Evolutionary conservation across 2,888 invertebrate genomes (phyloP).

Genomic region (Uropetala carovei): DNA sequence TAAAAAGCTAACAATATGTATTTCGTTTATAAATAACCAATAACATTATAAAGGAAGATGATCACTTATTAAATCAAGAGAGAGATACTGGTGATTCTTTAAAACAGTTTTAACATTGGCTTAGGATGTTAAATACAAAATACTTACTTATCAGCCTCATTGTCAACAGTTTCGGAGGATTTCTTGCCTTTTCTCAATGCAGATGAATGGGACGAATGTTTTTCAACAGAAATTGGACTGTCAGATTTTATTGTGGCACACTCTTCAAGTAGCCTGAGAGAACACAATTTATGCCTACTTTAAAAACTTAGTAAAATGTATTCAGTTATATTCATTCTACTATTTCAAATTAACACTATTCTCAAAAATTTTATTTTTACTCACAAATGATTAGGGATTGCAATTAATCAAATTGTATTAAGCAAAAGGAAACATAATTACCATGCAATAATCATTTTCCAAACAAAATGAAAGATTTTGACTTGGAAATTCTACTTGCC

Average conservation of each 20-base stretch:
- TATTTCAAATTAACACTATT: background rate
- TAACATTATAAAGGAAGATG: background rate
- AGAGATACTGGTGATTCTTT: background rate
- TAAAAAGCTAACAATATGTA: no score
- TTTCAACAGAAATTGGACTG: background rate
- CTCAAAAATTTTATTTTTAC: background rate
- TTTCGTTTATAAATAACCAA: background rate
- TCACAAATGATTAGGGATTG: background rate
- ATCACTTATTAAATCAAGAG: background rate
- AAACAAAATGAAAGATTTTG: background rate
- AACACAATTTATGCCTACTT: background rate
- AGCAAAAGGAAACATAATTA: background rate
- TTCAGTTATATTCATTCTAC: background rate
- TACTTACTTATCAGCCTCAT: constrained; percentile 31
- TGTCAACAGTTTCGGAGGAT: background rate
- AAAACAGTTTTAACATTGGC: background rate
- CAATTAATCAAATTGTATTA: background rate
- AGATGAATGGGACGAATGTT: background rate
- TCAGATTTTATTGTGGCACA: background rate
- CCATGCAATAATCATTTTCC: background rate
- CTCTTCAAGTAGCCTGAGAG: constrained; percentile 30
- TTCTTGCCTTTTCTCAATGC: background rate
- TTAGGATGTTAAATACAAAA: background rate
- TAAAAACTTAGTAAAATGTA: no score
- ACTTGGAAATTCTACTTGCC: background rate